Conservation (phyloP, 2,113 vertebrate species). For the Platichthys flesus region DNA sequence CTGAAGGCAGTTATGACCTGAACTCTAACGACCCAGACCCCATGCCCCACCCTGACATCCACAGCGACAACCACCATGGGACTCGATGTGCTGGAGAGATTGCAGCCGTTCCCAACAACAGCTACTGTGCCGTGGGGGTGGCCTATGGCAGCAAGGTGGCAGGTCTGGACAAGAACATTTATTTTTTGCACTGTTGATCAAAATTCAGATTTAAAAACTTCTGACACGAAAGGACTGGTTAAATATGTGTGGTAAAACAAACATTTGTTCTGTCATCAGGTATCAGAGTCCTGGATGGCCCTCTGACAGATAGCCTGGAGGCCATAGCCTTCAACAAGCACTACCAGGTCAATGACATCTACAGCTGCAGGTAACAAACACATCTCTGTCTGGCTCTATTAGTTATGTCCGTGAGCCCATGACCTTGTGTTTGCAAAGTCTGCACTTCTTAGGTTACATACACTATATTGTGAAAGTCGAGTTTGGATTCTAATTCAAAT, state of each 20-base stretch:
- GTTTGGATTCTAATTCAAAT: not conserved
- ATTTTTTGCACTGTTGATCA: not conserved
- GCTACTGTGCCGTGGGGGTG: conserved; percentile 94
- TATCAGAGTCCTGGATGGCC: conserved; percentile 95
- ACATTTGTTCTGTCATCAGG: conserved; percentile 82
- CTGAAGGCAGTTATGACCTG: conserved; percentile 96
- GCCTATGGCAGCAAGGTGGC: conserved; percentile 94
- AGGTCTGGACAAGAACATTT: conserved; percentile 75
- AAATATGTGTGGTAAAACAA: not conserved
- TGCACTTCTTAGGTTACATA: not conserved
- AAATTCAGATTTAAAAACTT: too few species aligned
- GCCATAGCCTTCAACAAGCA: conserved; percentile 98
- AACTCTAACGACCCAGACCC: conserved; percentile 97
- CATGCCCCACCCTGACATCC: conserved; percentile 92
- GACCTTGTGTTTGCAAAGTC: not conserved
- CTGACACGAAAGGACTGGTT: not conserved
- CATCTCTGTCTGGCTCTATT: too few species aligned
- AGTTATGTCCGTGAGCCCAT: not conserved
- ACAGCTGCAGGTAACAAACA: conserved; percentile 93
- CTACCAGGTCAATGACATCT: conserved; percentile 98
- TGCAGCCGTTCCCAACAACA: conserved; percentile 94
- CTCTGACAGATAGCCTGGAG: conserved; percentile 98
- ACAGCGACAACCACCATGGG: conserved; percentile 94
- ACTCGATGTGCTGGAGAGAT: conserved; percentile 97
- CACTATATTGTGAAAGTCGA: not conserved